Percentiles rank a stretch among this genome's conserved stretches.
These are phyloP conservation scores for Erpobdella octoculata DNA, from an alignment of 2,888 invertebrate genomes.

Conservation along the genomic window DNA sequence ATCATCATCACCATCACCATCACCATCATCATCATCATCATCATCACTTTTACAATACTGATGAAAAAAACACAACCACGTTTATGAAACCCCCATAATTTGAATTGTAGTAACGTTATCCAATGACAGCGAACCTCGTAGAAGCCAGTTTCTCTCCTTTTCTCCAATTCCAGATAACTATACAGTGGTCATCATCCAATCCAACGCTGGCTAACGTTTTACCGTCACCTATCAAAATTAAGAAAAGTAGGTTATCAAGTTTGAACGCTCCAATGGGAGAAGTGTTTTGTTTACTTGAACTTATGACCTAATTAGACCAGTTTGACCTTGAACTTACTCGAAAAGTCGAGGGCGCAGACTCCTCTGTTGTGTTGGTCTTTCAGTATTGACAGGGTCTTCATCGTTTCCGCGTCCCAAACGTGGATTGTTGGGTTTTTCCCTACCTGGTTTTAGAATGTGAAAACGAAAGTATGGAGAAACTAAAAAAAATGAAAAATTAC, in stretches of 20 bases:
- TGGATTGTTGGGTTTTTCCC: conserved; percentile 52
- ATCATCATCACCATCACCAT: conserved; percentile 20
- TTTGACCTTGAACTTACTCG: conserved; percentile 40
- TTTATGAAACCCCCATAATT: no score
- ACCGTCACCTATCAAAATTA: conserved; percentile 48
- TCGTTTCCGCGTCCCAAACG: conserved; percentile 53
- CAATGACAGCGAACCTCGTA: conserved; percentile 51
- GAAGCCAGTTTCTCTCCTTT: conserved; percentile 53
- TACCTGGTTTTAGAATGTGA: conserved; percentile 43
- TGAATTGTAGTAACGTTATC: no score
- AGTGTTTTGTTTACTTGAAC: no score
- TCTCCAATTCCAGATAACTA: conserved; percentile 55
- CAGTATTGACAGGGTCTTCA: conserved; percentile 51
- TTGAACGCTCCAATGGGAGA: no score
- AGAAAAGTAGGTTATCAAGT: background rate
- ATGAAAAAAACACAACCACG: no score
- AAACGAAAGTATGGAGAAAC: background rate
- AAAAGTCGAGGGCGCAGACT: conserved; percentile 52
- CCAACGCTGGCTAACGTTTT: conserved; percentile 52
- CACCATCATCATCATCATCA: conserved; percentile 14
- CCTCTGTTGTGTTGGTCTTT: conserved; percentile 52
- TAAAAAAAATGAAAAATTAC: background rate
- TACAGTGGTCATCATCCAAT: conserved; percentile 52
- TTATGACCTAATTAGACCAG: background rate
- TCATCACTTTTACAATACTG: no score